Evolutionary conservation across 2,888 invertebrate genomes (phyloP), one percentile per base, ranked within the genome.

Genomic region (Gymnoscelis rufifasciata): DNA sequence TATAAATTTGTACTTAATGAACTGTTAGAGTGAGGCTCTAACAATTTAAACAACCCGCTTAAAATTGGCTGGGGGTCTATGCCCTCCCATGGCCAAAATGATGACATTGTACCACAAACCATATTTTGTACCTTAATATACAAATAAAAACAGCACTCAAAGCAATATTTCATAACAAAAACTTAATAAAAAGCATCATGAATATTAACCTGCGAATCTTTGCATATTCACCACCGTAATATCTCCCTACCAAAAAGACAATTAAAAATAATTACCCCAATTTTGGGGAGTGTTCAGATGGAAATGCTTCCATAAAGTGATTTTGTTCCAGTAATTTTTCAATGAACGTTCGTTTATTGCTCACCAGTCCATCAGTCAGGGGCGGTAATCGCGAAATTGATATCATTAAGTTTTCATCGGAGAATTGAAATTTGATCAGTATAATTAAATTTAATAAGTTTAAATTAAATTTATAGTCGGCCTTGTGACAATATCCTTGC

Each of bases 331-430:
- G 45, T 53, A 55, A 57, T 50, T 53, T 42, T 50, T 52, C 46
- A 57, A 55, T 57, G 51, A 55, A 55, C 44, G 43, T 47, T 29
- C 54, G 54, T 54, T 57, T 57, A 56, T 54, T 33, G 14, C 14
- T n/a, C 42, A 42, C 29, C 37, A 36, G 33, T 28, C 31, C 43
- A 40, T 48, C 48, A 37, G 39, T 38, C 40, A 44, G 31, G 29
- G 26, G 15, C 12, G 12, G 12, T 43, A 15, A 41, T 33, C 31
- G 15, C n/a, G 41, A 40, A 37, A 44, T 44, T 30, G 38, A 44
- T 49, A 48, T 43, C 23, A 41, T 28, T 19, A 19, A 19, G 19
- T 37, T 47, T 47, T 38, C 23, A 24, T 47, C 26, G 7, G 19
- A 19, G 19, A 19, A 19, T 19, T 19, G 5, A 19, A 19, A 5